These are phyloP conservation scores for Mellivora capensis DNA, from an alignment of 2,113 vertebrate genomes.

Conservation along the genomic window DNA sequence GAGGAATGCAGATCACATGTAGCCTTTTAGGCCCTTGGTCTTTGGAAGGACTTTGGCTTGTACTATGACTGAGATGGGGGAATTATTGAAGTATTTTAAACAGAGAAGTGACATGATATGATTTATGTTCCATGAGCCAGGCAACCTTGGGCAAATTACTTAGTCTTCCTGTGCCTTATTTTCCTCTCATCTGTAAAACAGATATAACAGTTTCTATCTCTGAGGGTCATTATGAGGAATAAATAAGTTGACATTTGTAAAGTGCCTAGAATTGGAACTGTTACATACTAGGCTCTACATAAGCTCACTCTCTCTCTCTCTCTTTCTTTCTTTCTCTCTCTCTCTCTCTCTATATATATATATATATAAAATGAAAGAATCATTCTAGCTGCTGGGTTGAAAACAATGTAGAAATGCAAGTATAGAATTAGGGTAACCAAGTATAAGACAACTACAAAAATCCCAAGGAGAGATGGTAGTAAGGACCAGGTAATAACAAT, in stretches of 20 bases:
- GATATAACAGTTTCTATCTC: not conserved
- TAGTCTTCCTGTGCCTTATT: not conserved
- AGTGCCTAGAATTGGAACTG: not conserved
- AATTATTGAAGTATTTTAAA: constrained; percentile 8
- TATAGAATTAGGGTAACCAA: not conserved
- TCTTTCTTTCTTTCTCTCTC: too few relatives aligned
- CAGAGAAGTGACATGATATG: not conserved
- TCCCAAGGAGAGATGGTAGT: not conserved
- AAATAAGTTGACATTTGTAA: not conserved
- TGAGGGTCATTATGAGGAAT: not conserved
- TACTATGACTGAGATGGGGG: not conserved
- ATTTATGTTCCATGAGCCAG: not conserved
- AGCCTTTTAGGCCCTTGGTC: not conserved
- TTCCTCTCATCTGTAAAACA: not conserved
- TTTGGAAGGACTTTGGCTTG: not conserved
- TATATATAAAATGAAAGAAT: not conserved
- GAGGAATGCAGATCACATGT: not conserved
- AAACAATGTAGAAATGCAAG: not conserved
- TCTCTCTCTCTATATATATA: not conserved
- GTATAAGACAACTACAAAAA: not conserved
- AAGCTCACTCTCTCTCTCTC: too few relatives aligned
- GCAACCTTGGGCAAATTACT: not conserved
- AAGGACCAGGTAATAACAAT: not conserved
- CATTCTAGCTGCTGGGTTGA: not conserved
- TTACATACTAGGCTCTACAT: not conserved